Evolutionary conservation across 2,888 invertebrate species (phyloP), one percentile per base, ranked within the genome.

Genomic region (Apamea anceps): DNA sequence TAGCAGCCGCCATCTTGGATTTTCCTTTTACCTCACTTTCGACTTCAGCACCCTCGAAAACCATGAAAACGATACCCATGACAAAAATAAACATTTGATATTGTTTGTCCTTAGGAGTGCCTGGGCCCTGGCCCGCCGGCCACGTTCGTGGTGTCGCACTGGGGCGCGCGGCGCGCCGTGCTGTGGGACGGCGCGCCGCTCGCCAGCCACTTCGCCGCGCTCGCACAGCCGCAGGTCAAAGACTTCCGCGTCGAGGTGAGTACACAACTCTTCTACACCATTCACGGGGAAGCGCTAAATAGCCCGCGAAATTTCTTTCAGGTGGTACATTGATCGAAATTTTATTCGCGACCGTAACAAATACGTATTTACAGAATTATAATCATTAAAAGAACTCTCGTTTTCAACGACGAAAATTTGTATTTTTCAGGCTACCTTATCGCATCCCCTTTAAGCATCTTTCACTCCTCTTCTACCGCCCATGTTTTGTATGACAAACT

Each of bases 171-270:
- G 85, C 96, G 98, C 68, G 97, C 97, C 25, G 97, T 98, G 71
- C 95, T 99, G 77, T 98, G 98, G 95, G 97, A 98, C 86, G 98
- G 98, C 45, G 97, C 97, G 48, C 97, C 97, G 48, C 95, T 99
- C 79, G 95, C 98, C 97, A 97, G 37, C 81, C 97, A 97, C 81
- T 97, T 98, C 76, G 97, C 97, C 0, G 97, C 96, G 42, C 97
- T 98, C 89, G 98, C 99, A 0, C 94, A 98, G 73, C 99, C 99
- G 0, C 98, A 98, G 94, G 97, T 98, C 87, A 98, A 98, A 89
- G 98, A 98, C 74, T 98, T 98, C 88, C 95, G 97, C 80, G 98
- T 98, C 4, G 97, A 97, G 95, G 97, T 65, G 2, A 0, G 65
- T 21, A 10, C 21, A 0, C 10, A 32, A 65, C 32, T 32, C 10